A percentile compares a stretch with the other conserved stretches of the same genome.
phyloP scores from a whole-genome alignment of 2,888 invertebrate species.

The Stenichneumon culpator region DNA sequence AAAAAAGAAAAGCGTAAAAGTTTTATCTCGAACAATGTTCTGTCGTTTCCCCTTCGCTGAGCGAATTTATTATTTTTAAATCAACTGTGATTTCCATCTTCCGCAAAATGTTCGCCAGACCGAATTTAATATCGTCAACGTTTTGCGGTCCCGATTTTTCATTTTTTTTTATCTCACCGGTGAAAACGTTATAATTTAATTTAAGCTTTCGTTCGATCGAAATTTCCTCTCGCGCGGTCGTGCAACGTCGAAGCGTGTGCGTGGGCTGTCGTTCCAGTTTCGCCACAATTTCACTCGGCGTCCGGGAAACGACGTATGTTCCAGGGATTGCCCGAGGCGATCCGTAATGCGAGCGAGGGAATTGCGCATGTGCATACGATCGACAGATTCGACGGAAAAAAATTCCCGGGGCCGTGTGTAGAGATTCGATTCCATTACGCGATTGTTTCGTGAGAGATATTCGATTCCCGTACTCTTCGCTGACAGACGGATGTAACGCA shows the following conservation, averaged over 20 bases:
- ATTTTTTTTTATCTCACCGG: background rate
- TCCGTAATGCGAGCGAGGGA: background rate
- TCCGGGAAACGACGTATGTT: constrained; percentile 9
- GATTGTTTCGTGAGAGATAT: constrained; percentile 11
- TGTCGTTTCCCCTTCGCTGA: background rate
- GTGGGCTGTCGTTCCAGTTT: constrained; percentile 15
- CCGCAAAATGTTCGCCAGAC: background rate
- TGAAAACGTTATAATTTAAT: constrained; percentile 6
- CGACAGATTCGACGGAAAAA: constrained; percentile 1
- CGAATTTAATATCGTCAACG: background rate
- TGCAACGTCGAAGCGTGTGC: background rate
- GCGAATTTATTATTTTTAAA: background rate
- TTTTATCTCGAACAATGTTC: background rate
- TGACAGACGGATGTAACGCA: background rate
- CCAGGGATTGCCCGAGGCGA: constrained; percentile 5
- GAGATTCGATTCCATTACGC: constrained; percentile 15
- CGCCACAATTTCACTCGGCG: constrained; percentile 1
- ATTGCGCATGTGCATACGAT: constrained; percentile 9
- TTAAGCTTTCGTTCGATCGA: constrained; percentile 16
- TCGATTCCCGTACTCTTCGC: background rate
- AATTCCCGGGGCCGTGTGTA: background rate
- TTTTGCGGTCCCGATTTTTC: background rate
- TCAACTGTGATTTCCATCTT: constrained; percentile 2
- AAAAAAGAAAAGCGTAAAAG: background rate
- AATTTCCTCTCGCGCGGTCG: background rate